A percentile compares a stretch with the other conserved stretches of the same genome.
These are phyloP conservation scores for Nowickia ferox DNA, from an alignment of 2,888 invertebrate genomes.

Conservation along the genomic window DNA sequence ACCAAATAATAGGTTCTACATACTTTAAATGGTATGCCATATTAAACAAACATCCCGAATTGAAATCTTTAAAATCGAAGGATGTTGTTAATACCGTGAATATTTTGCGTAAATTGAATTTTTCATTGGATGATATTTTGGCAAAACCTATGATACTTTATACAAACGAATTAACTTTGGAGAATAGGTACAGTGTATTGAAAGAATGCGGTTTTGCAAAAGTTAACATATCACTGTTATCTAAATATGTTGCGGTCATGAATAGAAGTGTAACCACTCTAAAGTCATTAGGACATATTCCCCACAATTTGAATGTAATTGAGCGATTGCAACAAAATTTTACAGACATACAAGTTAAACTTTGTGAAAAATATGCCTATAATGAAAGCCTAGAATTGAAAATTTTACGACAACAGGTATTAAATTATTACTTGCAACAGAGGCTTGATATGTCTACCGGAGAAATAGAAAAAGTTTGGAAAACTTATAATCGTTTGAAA, in stretches of 20 bases:
- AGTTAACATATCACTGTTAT: conserved; percentile 81
- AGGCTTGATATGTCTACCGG: conserved; percentile 81
- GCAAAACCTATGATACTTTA: conserved; percentile 85
- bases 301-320: conserved; percentile 81
- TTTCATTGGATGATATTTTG: conserved; percentile 84
- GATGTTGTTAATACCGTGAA: conserved; percentile 77
- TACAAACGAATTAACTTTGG: conserved; percentile 85
- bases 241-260: conserved; percentile 81
- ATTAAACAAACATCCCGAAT: conserved; percentile 78
- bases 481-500: conserved; percentile 79
- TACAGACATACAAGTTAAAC: conserved; percentile 73
- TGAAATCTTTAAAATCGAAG: conserved; percentile 77
- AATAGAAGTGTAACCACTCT: conserved; percentile 80
- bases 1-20: conserved; percentile 74
- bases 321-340: conserved; percentile 79
- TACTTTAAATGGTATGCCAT: conserved; percentile 76
- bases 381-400: conserved; percentile 77
- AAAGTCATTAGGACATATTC: conserved; percentile 82
- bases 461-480: conserved; percentile 81
- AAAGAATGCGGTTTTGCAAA: conserved; percentile 85
- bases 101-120: conserved; percentile 80
- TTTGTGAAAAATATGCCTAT: conserved; percentile 61
- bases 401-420: conserved; percentile 77
- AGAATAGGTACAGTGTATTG: conserved; percentile 86
- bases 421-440: conserved; percentile 81